Evolutionary conservation across 2,113 vertebrate genomes (phyloP).

Genomic region (Ageneiosus marmoratus): DNA sequence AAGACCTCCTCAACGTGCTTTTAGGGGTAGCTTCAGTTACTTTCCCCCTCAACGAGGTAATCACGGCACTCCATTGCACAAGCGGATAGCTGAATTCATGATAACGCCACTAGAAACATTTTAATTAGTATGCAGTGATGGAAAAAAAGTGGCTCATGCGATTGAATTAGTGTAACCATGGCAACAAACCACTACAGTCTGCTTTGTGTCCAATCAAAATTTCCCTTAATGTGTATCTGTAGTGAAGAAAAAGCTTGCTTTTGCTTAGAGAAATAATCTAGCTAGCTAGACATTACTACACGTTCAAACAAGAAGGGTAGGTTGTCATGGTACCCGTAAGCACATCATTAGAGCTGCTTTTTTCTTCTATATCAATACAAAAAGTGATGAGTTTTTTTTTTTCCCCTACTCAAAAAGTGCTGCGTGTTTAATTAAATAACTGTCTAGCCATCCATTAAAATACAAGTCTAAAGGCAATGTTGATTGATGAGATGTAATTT

Average conservation of each 20-base stretch:
- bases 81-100: background rate
- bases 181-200: background rate
- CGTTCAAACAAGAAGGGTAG: background rate
- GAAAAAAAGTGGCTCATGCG: background rate
- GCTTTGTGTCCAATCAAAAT: background rate
- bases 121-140: background rate
- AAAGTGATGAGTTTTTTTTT: background rate
- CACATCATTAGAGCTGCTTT: background rate
- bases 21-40: conserved; percentile 90
- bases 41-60: conserved; percentile 84
- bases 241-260: background rate
- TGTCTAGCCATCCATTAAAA: conserved; percentile 9
- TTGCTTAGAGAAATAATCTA: background rate
- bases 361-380: background rate
- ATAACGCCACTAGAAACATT: background rate
- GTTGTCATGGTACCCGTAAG: background rate
- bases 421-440: background rate
- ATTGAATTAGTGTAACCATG: background rate
- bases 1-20: conserved; percentile 88
- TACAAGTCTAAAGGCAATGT: background rate
- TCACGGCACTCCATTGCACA: background rate
- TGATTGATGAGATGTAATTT: background rate
- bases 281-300: background rate
- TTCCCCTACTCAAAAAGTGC: too few relatives aligned
- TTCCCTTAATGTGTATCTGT: background rate